A percentile compares a stretch with the other conserved stretches of the same genome.
Conservation (phyloP, 2,113 vertebrate genomes). For the Forbesichthys papilliferus region DNA sequence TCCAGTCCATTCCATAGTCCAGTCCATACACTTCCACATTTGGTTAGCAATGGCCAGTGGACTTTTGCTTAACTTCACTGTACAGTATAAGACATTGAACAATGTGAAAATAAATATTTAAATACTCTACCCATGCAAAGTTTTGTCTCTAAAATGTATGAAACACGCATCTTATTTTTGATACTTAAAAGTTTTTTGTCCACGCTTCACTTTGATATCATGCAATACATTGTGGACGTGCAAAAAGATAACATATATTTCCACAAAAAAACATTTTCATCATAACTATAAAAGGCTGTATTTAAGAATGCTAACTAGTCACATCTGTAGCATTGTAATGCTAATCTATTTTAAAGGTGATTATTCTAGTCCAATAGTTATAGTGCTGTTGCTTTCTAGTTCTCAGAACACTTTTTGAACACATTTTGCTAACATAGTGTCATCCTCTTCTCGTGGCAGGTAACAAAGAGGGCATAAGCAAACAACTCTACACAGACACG, state of each 20-base stretch:
- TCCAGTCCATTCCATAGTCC: background rate
- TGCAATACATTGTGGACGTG: slow-evolving; percentile 80
- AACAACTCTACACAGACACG: slow-evolving; percentile 57
- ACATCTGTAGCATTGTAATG: slow-evolving; percentile 76
- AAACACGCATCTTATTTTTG: slow-evolving; percentile 66
- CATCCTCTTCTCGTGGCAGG: slow-evolving; percentile 57
- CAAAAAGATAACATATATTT: slow-evolving; percentile 85
- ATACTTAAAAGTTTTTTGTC: slow-evolving; percentile 57
- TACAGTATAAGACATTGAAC: slow-evolving; percentile 57
- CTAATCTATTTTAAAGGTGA: slow-evolving; percentile 70
- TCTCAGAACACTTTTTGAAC: slow-evolving; percentile 58
- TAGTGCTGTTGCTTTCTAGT: slow-evolving; percentile 71
- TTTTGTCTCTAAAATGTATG: slow-evolving; percentile 72
- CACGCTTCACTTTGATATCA: slow-evolving; percentile 81
- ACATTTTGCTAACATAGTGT: slow-evolving; percentile 57
- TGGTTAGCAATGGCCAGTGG: slow-evolving; percentile 41
- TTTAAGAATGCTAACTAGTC: slow-evolving; percentile 82
- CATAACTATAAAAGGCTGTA: slow-evolving; percentile 82
- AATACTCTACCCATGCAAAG: slow-evolving; percentile 78
- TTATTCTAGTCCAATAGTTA: slow-evolving; percentile 66
- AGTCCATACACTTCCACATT: slow-evolving; percentile 28
- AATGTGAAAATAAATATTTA: slow-evolving; percentile 69
- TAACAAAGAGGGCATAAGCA: slow-evolving; percentile 64
- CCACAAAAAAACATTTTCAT: slow-evolving; percentile 82
- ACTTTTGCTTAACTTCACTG: slow-evolving; percentile 40